phyloP scores from a whole-genome alignment of 2,113 vertebrate species.

The Cyprinodon variegatus region DNA sequence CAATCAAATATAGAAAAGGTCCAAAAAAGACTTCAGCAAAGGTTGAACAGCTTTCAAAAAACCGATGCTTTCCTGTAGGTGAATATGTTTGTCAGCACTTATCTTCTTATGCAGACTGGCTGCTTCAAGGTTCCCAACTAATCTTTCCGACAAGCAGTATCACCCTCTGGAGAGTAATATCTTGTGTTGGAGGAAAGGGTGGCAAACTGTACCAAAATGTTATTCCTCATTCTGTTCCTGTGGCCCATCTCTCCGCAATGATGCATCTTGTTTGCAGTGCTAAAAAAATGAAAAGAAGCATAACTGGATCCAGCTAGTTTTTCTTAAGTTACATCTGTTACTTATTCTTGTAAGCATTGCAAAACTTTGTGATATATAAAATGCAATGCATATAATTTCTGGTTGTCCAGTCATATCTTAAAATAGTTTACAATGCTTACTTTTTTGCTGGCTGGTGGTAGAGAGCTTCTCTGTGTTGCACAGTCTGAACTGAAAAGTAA shows the following conservation, averaged over 20 bases:
- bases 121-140: slow-evolving; percentile 64
- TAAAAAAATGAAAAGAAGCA: slow-evolving; percentile 4
- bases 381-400: background rate
- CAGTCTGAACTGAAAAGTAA: slow-evolving; percentile 46
- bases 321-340: slow-evolving; percentile 1
- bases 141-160: slow-evolving; percentile 69
- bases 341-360: no score
- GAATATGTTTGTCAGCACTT: slow-evolving; percentile 68
- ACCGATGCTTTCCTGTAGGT: slow-evolving; percentile 46
- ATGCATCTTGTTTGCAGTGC: slow-evolving; percentile 27
- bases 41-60: slow-evolving; percentile 35
- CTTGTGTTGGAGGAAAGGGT: slow-evolving; percentile 46
- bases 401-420: background rate
- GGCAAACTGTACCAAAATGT: slow-evolving; percentile 41
- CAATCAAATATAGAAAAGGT: no score
- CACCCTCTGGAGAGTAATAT: slow-evolving; percentile 66
- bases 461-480: slow-evolving; percentile 15
- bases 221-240: slow-evolving; percentile 50
- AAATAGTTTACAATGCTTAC: no score
- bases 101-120: slow-evolving; percentile 65
- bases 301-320: slow-evolving; percentile 7
- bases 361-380: background rate
- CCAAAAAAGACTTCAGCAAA: no score
- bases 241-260: slow-evolving; percentile 39
- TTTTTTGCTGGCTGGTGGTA: slow-evolving; percentile 20